phyloP scores from a whole-genome alignment of 2,113 vertebrate species.

The Gorilla gorilla region DNA sequence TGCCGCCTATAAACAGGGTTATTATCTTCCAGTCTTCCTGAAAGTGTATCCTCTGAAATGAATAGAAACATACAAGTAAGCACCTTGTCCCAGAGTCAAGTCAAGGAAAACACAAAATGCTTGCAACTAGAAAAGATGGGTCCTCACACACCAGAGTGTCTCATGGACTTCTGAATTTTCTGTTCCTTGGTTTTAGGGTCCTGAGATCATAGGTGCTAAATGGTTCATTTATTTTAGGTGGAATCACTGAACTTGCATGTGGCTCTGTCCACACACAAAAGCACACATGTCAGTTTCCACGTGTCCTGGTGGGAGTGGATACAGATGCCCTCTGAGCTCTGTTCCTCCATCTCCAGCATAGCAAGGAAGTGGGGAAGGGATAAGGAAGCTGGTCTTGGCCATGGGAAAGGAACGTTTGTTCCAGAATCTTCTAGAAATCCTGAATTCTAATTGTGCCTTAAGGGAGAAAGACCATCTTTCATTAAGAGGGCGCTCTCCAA shows the following conservation, averaged over 20 bases:
- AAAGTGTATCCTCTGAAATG: constrained; percentile 81
- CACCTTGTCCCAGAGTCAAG: not conserved
- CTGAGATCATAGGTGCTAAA: not conserved
- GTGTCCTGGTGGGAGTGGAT: no score
- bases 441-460: not conserved
- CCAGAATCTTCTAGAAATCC: not conserved
- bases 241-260: not conserved
- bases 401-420: not conserved
- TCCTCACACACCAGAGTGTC: not conserved
- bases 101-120: not conserved
- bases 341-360: not conserved
- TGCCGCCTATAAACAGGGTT: constrained; percentile 86
- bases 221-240: not conserved
- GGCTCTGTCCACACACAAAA: not conserved
- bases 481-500: not conserved
- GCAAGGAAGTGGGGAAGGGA: not conserved
- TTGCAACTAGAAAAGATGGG: not conserved
- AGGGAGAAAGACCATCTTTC: not conserved
- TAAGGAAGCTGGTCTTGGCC: not conserved
- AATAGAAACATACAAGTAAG: constrained; percentile 39
- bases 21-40: constrained; percentile 88
- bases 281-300: no score
- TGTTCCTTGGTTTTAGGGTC: not conserved
- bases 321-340: not conserved
- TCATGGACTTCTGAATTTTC: not conserved